A percentile compares a stretch with the other conserved stretches of the same genome.
phyloP scores from a whole-genome alignment of 2,888 invertebrate genomes.

The Schrankia costaestrigalis region DNA sequence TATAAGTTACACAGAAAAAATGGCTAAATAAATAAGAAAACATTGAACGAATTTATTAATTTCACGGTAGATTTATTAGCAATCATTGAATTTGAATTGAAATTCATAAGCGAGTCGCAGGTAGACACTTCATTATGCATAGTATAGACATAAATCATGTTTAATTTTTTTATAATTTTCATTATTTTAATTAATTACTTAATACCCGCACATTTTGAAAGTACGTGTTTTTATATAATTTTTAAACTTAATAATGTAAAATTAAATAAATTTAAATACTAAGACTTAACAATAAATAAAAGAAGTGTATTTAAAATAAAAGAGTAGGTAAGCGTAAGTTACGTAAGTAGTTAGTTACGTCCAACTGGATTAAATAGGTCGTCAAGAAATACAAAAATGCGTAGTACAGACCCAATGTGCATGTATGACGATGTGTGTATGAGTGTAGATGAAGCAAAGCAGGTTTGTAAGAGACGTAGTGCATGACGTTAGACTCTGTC shows the following conservation, averaged over 20 bases:
- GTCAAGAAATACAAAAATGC: too few relatives aligned
- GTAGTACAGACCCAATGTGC: too few relatives aligned
- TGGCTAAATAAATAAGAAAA: slow-evolving; percentile 14
- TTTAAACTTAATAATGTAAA: not conserved
- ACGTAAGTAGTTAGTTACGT: too few relatives aligned
- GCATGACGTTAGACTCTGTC: too few relatives aligned
- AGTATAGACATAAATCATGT: slow-evolving; percentile 20
- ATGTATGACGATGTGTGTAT: too few relatives aligned
- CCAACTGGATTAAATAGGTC: too few relatives aligned
- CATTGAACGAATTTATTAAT: slow-evolving; percentile 40
- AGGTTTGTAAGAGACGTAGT: too few relatives aligned
- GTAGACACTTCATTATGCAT: slow-evolving; percentile 20
- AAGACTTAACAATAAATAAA: too few relatives aligned
- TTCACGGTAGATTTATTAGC: slow-evolving; percentile 52
- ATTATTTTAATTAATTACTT: slow-evolving; percentile 21
- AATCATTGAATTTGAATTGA: slow-evolving; percentile 23
- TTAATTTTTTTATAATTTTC: slow-evolving; percentile 20
- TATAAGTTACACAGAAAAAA: slow-evolving; percentile 18
- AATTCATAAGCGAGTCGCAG: slow-evolving; percentile 9
- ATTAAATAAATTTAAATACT: too few relatives aligned
- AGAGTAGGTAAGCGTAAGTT: too few relatives aligned
- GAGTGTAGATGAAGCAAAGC: too few relatives aligned
- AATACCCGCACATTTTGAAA: slow-evolving; percentile 33
- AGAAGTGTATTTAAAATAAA: too few relatives aligned
- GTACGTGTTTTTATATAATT: slow-evolving; percentile 24